Base-by-base conservation (phyloP, 2,888 invertebrate species). In the Sinodicranocentrus sp. region DNA sequence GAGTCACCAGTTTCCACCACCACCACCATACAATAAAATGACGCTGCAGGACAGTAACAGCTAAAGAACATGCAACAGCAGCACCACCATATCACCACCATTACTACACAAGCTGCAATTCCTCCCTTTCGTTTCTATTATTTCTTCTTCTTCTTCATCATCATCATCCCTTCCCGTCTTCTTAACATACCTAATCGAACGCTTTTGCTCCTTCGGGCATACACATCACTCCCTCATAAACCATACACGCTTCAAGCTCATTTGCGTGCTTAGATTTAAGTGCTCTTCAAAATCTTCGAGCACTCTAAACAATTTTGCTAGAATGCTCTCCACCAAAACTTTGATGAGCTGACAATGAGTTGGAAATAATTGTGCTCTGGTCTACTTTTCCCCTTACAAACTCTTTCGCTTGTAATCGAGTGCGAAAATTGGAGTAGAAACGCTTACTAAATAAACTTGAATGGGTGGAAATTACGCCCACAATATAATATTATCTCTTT, bases 1-100 rank as follows among this genome's bases (percentile, higher is more conserved):
- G n/a, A 52, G 52, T 52, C 52, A 19, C 52, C 52, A 52, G 52
- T 52, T 52, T 52, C 52, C 52, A 52, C 52, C 52, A 10, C n/a
- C 33, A 52, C 52, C 52, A 52, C 33, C n/a, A 33, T 10, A 33
- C 33, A 33, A 33, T 3, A 33, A 33, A 6, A 33, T 10, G 3
- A 33, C 33, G 33, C 33, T 33, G 33, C 10, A 33, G 33, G 33
- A 33, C 5, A 33, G 33, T 10, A 33, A 3, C 33, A 33, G n/a
- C n/a, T n/a, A n/a, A n/a, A n/a, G n/a, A n/a, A n/a, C n/a, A n/a
- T n/a, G n/a, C n/a, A n/a, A n/a, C n/a, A n/a, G n/a, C n/a, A n/a
- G n/a, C n/a, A n/a, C n/a, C n/a, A n/a, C n/a, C n/a, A n/a, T n/a
- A 19, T 3, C 8, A 52, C 23, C 8, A 61, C 8, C 61, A n/a